phyloP scores from a whole-genome alignment of 1,140 invertebrate species.

The Papilio glaucus region DNA sequence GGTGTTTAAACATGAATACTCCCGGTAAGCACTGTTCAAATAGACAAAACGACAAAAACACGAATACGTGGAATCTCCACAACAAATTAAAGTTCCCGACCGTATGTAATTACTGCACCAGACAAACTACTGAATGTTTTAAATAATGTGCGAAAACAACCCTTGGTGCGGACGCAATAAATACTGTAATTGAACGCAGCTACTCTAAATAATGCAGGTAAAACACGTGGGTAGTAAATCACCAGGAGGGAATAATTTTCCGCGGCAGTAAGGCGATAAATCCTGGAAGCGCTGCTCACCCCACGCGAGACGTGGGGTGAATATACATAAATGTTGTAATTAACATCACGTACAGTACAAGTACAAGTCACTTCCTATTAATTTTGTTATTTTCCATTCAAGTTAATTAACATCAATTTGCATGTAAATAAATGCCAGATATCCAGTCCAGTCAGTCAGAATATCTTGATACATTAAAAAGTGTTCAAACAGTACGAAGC shows the following conservation, averaged over 20 bases:
- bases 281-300: constrained; percentile 55
- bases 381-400: background rate
- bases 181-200: constrained; percentile 35
- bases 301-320: constrained; percentile 20
- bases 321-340: constrained; percentile 52
- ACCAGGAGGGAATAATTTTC: constrained; percentile 62
- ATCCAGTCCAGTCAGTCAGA: too few relatives aligned
- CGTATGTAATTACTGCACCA: constrained; percentile 52
- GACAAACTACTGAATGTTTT: constrained; percentile 26
- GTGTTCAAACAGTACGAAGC: too few relatives aligned
- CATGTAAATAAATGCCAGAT: too few relatives aligned
- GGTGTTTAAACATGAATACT: background rate
- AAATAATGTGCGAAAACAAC: constrained; percentile 31
- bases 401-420: too few relatives aligned
- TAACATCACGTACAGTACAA: constrained; percentile 52
- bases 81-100: constrained; percentile 47
- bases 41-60: constrained; percentile 38
- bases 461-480: too few relatives aligned
- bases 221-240: constrained; percentile 62
- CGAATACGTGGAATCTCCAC: constrained; percentile 39
- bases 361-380: constrained; percentile 40
- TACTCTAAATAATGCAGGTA: constrained; percentile 55
- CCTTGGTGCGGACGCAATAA: constrained; percentile 31
- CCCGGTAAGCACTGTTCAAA: constrained; percentile 7
- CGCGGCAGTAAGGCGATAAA: constrained; percentile 55